Percentiles rank a stretch among this genome's conserved stretches.
Conservation (phyloP, 30 jellyfish, hydroid and myxozoan genomes). For the Phacellophora camtschatica region DNA sequence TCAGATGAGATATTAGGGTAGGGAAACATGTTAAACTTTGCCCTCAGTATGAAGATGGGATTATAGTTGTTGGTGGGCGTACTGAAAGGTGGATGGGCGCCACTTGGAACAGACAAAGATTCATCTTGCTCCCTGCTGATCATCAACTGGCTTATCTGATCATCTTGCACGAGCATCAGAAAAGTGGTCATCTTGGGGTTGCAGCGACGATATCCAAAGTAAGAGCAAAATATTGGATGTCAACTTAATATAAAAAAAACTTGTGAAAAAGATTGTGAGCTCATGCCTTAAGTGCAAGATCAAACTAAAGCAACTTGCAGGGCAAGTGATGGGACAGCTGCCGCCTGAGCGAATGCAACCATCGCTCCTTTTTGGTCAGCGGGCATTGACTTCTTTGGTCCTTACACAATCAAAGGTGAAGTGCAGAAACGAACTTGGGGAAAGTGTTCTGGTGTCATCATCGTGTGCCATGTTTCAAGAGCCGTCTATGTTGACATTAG, state of each 20-base stretch:
- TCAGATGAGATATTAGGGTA: too few species aligned
- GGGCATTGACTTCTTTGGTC: conserved; percentile 65
- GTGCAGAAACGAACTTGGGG: conserved; percentile 44
- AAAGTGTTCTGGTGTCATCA: conserved; percentile 52
- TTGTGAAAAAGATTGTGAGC: too few species aligned
- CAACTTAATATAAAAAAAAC: conserved; percentile 41
- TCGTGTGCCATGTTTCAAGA: conserved; percentile 63
- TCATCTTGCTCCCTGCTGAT: conserved; percentile 42
- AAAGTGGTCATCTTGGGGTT: conserved; percentile 46
- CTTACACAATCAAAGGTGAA: conserved; percentile 43
- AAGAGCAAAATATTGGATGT: conserved; percentile 51
- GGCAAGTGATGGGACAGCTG: conserved; percentile 58
- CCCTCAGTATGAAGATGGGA: conserved; percentile 50
- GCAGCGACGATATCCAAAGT: conserved; percentile 49
- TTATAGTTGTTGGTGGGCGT: conserved; percentile 68
- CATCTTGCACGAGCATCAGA: conserved; percentile 43
- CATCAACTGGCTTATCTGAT: conserved; percentile 32
- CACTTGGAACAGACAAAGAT: conserved; percentile 54
- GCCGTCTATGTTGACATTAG: conserved; percentile 58
- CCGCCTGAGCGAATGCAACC: conserved; percentile 40
- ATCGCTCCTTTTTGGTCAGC: conserved; percentile 73
- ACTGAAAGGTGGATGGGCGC: conserved; percentile 32
- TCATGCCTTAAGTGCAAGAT: too few species aligned
- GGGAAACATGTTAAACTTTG: too few species aligned
- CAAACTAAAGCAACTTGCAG: conserved; percentile 55